These are phyloP conservation scores for Ctenicera cuprea DNA, from an alignment of 2,888 invertebrate species.

Conservation along the genomic window DNA sequence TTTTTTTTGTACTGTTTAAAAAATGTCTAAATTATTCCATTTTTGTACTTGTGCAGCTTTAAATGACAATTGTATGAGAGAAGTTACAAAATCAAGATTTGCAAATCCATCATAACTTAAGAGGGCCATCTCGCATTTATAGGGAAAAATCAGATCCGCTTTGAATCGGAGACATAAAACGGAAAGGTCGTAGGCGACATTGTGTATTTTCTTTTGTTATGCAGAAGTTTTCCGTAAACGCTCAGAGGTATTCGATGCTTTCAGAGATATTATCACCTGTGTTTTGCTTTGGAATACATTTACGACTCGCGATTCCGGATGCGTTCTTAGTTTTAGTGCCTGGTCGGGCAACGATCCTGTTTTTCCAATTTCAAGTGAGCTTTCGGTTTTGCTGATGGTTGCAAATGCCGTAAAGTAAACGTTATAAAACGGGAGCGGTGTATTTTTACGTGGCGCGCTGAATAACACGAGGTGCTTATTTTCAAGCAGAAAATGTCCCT, in stretches of 20 bases:
- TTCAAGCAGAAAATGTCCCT: slow-evolving; percentile 7
- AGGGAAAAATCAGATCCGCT: slow-evolving; percentile 12
- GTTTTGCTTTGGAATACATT: slow-evolving; percentile 53
- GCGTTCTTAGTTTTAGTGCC: slow-evolving; percentile 50
- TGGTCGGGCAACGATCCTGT: slow-evolving; percentile 48
- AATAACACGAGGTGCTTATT: slow-evolving; percentile 38
- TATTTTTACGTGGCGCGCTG: slow-evolving; percentile 35
- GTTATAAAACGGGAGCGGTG: slow-evolving; percentile 32
- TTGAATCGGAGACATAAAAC: slow-evolving; percentile 33
- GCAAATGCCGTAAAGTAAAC: slow-evolving; percentile 48
- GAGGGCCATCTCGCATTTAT: background rate
- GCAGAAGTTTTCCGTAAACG: slow-evolving; percentile 47
- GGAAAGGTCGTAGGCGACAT: slow-evolving; percentile 44
- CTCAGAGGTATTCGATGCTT: slow-evolving; percentile 51
- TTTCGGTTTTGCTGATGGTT: slow-evolving; percentile 43
- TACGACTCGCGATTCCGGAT: slow-evolving; percentile 47
- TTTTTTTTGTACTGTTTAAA: no score
- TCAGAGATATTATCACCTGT: slow-evolving; percentile 52
- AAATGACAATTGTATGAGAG: background rate
- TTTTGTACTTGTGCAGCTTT: no score
- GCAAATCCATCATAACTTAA: background rate
- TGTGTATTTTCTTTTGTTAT: slow-evolving; percentile 47
- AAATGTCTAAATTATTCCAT: no score
- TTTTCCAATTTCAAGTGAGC: slow-evolving; percentile 49
- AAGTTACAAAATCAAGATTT: background rate